Base-by-base conservation (phyloP, 1,140 invertebrate genomes). In the Acromyrmex charruanus region DNA sequence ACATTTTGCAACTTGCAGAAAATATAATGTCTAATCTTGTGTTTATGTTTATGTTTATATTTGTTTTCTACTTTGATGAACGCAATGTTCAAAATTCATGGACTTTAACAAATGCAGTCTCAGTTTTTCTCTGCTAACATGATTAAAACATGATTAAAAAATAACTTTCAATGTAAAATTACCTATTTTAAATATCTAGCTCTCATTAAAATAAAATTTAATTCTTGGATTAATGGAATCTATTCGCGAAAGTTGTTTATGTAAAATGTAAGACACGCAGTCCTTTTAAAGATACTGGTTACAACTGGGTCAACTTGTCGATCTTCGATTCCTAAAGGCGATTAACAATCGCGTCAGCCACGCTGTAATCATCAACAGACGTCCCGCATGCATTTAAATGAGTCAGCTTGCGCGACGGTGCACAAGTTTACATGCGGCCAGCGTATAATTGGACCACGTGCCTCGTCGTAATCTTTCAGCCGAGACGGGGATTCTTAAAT, bases 401-500 rank as follows among this genome's bases (percentile, higher is more conserved):
- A 84, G 18, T 74, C 25, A 21, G 12, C 16, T 35, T 16, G 21
- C 53, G 53, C 53, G 66, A 18, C 65, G 14, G 10, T 25, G 35
- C 55, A 31, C 3, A 39, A 74, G 39, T 51, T 68, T 74, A 74
- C 51, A 71, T 44, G 21, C 49, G 25, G 39, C 59, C 58, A 68
- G 66, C 55, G 18, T 82, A 74, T 72, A 82, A 72, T 82, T 74
- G 68, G 69, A 84, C 55, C 80, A 84, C 71, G 35, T 84, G 69
- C n/a, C 14, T 39, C 35, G 68, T 18, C 35, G 14, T 35, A 18
- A 51, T 84, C 80, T 74, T 51, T 84, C 69, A 18, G 6, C 80
- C 69, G 39, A 75, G 80, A 84, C 69, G 80, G 18, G 35, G 39
- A 75, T 72, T 84, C 44, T 84, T 84, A 84, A 84, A 84, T 84